Conservation (phyloP, 2,888 invertebrate species). For the Scaptomyza cyrtandrae region DNA sequence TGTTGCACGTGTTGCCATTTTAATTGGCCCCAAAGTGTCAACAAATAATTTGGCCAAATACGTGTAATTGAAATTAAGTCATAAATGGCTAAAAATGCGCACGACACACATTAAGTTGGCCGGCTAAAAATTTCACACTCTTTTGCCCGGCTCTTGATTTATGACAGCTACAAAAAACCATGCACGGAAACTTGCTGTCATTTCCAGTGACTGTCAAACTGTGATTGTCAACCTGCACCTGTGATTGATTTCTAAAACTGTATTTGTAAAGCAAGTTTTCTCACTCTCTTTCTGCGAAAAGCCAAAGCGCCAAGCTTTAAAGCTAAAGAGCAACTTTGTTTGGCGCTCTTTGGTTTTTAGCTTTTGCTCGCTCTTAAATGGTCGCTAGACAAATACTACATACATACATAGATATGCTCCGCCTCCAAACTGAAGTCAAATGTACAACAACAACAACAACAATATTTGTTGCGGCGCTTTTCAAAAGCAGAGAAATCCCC, state of each 20-base stretch:
- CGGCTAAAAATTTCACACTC: conserved; percentile 74
- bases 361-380: conserved; percentile 31
- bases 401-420: conserved; percentile 49
- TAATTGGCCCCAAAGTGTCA: conserved; percentile 73
- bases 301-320: background rate
- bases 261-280: conserved; percentile 41
- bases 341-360: conserved; percentile 21
- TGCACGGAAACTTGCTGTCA: conserved; percentile 62
- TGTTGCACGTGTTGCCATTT: conserved; percentile 78
- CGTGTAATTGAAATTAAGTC: conserved; percentile 78
- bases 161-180: conserved; percentile 55
- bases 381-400: conserved; percentile 29
- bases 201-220: conserved; percentile 64
- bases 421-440: conserved; percentile 52
- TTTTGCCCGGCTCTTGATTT: conserved; percentile 65
- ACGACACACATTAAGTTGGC: conserved; percentile 55
- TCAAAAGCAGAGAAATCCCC: background rate
- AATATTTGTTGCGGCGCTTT: conserved; percentile 6
- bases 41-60: conserved; percentile 78
- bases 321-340: background rate
- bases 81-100: conserved; percentile 76
- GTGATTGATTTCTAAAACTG: conserved; percentile 62
- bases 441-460: conserved; percentile 8
- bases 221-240: conserved; percentile 58
- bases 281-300: background rate